Evolutionary conservation across 2,888 invertebrate species (phyloP), one percentile per base, ranked within the genome.

Genomic region (Phortica okadai): DNA sequence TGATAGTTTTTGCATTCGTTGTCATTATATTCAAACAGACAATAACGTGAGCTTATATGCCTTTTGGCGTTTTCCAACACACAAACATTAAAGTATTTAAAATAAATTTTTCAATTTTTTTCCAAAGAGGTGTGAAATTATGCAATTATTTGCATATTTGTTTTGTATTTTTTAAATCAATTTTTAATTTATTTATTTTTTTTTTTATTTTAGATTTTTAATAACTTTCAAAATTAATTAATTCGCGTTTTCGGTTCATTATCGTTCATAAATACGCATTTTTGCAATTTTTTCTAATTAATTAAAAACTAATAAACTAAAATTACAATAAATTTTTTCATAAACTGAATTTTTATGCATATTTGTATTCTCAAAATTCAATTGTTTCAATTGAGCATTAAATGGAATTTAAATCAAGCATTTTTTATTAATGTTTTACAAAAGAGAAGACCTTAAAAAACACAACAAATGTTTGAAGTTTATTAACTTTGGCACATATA

Each of bases 301-400:
- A 72, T 72, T 72, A 72, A 72, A 72, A 56, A 72, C 54, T 72
- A 56, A 72, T 72, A 56, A 72, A 72, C 70, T 72, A 56, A 8
- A 69, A 45, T 41, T 69, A 45, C 44, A 69, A 21, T 16, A 7
- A 69, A 21, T 44, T 50, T 67, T 62, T 11, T 21, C 6, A 21
- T n/a, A 44, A 67, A 41, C 66, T 66, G 41, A 33, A 14, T 64
- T 25, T 64, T 2, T 64, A 25, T 21, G 21, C 21, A 21, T 21
- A 21, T 56, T 33, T 33, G 4, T 33, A 4, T 33, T 33, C 33
- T 33, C 33, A 33, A 50, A 50, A 5, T 50, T 6, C 14, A 50
- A 14, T 50, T 50, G 50, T 50, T 50, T 50, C 14, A 50, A 50
- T 50, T 50, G 6, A 0, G 50, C 50, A 14, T 50, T 8, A 50